Base-by-base conservation (phyloP, 2,113 vertebrate genomes). In the Grammomys surdaster region DNA sequence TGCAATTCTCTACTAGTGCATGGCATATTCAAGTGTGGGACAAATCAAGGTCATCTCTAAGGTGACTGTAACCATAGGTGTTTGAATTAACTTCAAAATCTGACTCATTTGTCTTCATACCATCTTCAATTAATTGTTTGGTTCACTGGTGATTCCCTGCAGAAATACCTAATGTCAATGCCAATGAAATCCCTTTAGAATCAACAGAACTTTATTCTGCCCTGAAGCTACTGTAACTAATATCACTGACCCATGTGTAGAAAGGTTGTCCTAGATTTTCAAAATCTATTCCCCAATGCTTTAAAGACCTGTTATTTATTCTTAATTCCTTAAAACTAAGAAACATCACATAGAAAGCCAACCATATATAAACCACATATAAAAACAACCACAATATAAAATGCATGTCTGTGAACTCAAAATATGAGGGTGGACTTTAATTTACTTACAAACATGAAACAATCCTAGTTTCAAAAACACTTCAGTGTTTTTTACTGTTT, bases 281-380 rank as follows among this genome's bases (percentile, higher is more conserved):
- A 26, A 86, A 96, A 96, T 91, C 88, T 96, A 90, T 95, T 94
- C 89, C 63, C 88, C 40, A 96, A 63, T 89, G 96, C 63, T 96
- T 94, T 92, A 92, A 63, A 90, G 90, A 33, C 31, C 0, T 2
- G n/a, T 9, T 28, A 84, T 84, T 63, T 84, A 63, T 43, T 84
- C n/a, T 16, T 19, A 63, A 63, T 43, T 28, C 7, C 13, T 36
- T 81, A 56, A 16, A 82, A 28, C 36, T 46, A 84, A 67, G 56
- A 24, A 81, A 51, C 2, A 58, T 90, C 36, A 80, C 19, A 22
- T 88, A 12, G 7, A 13, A 56, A 92, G 7, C 58, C 40, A 22
- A 22, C 28, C 56, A 70, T 92, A 82, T 40, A 40, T 40, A 40
- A 40, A 40, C 40, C 36, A 80, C 19, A 22, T 88, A 12, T 5